Conservation (phyloP, 2,113 vertebrate genomes). For the Carassius carassius region DNA sequence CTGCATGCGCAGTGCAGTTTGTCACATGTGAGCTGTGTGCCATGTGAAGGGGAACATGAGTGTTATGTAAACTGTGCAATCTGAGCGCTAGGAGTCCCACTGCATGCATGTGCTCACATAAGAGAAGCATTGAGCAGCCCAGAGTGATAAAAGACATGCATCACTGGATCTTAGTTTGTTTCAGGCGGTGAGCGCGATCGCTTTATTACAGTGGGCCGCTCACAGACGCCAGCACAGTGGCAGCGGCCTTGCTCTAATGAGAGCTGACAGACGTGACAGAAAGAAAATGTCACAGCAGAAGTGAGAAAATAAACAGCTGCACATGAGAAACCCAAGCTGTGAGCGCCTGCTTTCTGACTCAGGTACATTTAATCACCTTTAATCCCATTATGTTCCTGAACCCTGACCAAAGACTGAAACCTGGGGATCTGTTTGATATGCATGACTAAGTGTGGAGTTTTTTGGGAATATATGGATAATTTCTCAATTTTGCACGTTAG, state of each 20-base stretch:
- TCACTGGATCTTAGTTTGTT: conserved; percentile 37
- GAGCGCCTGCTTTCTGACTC: conserved; percentile 60
- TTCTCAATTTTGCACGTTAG: neutral
- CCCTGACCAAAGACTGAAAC: conserved; percentile 35
- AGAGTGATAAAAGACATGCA: conserved; percentile 26
- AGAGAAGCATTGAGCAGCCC: conserved; percentile 7
- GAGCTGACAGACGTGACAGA: conserved; percentile 70
- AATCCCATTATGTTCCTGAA: conserved; percentile 52
- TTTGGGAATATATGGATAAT: neutral
- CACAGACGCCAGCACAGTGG: conserved; percentile 56
- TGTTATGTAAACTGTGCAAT: conserved; percentile 12
- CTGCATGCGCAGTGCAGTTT: neutral
- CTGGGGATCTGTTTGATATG: neutral
- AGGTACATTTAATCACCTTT: conserved; percentile 57
- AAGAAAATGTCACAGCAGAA: conserved; percentile 64
- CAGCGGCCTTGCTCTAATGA: conserved; percentile 66
- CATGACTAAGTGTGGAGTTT: too few species aligned
- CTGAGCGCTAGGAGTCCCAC: neutral
- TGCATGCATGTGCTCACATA: conserved; percentile 7
- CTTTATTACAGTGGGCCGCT: conserved; percentile 62
- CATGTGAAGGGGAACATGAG: conserved; percentile 23
- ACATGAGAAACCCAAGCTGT: conserved; percentile 63
- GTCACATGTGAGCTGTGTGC: neutral
- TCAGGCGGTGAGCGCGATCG: conserved; percentile 55
- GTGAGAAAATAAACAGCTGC: conserved; percentile 74